These are phyloP conservation scores for Nasonia giraulti DNA, from an alignment of 1,140 invertebrate genomes.

Conservation along the genomic window DNA sequence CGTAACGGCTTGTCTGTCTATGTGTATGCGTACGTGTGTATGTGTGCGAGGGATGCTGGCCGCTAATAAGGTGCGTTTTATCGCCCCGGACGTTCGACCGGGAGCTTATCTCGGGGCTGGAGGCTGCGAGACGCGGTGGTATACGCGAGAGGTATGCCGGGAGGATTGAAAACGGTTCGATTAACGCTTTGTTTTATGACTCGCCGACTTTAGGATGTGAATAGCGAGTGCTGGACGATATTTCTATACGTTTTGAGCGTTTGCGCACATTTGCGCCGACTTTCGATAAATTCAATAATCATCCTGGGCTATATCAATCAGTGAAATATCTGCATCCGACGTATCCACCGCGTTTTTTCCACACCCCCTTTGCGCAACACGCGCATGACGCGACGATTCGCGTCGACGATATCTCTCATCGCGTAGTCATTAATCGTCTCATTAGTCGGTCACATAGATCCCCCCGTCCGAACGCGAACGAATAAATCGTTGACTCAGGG, in stretches of 20 bases:
- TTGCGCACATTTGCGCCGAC: no score
- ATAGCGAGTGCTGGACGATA: background rate
- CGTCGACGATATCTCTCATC: background rate
- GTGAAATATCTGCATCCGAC: no score
- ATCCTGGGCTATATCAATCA: no score
- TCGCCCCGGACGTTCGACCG: background rate
- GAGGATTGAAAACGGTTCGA: background rate
- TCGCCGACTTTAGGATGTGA: background rate
- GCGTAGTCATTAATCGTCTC: conserved; percentile 8
- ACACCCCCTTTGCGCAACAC: background rate
- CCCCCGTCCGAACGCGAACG: background rate
- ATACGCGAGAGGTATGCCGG: background rate
- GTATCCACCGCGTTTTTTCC: background rate
- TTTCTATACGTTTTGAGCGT: no score
- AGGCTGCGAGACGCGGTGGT: background rate
- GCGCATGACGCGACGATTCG: background rate
- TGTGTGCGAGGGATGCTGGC: background rate
- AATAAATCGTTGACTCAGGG: conserved; percentile 3
- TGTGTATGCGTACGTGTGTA: background rate
- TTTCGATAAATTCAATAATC: no score
- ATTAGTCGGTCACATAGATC: background rate
- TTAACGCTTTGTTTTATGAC: background rate
- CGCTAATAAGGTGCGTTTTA: conserved; percentile 37
- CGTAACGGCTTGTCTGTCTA: background rate
- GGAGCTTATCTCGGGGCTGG: background rate